Conservation (phyloP, 2,113 vertebrate genomes). For the Clinocottus analis region DNA sequence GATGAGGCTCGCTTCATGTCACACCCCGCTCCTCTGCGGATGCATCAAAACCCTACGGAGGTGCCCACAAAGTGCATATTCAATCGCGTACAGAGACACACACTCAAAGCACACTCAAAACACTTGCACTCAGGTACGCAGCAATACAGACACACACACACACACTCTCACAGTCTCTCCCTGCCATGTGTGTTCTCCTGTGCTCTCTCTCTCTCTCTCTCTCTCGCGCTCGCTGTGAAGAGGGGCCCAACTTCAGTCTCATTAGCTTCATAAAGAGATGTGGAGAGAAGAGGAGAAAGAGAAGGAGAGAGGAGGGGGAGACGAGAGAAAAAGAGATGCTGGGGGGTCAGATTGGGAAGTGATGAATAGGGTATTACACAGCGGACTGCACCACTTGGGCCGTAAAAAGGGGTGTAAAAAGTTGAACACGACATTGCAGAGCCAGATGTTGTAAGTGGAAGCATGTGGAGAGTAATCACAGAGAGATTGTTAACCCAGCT, state of each 20-base stretch:
- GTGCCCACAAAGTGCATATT: slow-evolving; percentile 56
- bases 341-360: slow-evolving; percentile 80
- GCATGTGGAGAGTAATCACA: slow-evolving; percentile 3
- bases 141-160: slow-evolving; percentile 29
- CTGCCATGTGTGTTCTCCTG: slow-evolving; percentile 49
- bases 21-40: slow-evolving; percentile 29
- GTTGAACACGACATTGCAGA: slow-evolving; percentile 23
- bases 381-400: slow-evolving; percentile 79
- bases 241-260: slow-evolving; percentile 83
- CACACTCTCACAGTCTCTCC: neutral
- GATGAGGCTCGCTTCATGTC: slow-evolving; percentile 50
- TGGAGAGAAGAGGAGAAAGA: slow-evolving; percentile 77
- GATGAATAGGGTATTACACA: slow-evolving; percentile 84
- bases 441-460: slow-evolving; percentile 52
- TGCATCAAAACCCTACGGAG: slow-evolving; percentile 47
- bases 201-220: slow-evolving; percentile 52
- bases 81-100: slow-evolving; percentile 44
- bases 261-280: slow-evolving; percentile 87
- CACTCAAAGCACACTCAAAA: slow-evolving; percentile 15
- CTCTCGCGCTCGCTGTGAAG: slow-evolving; percentile 55
- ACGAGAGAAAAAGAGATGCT: slow-evolving; percentile 56
- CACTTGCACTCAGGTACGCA: slow-evolving; percentile 42
- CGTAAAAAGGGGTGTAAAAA: slow-evolving; percentile 70
- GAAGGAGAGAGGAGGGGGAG: slow-evolving; percentile 68
- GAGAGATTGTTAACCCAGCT: slow-evolving; percentile 19